Evolutionary conservation across 2,888 invertebrate species (phyloP).

Genomic region (Gastracanthus pulcherrimus): DNA sequence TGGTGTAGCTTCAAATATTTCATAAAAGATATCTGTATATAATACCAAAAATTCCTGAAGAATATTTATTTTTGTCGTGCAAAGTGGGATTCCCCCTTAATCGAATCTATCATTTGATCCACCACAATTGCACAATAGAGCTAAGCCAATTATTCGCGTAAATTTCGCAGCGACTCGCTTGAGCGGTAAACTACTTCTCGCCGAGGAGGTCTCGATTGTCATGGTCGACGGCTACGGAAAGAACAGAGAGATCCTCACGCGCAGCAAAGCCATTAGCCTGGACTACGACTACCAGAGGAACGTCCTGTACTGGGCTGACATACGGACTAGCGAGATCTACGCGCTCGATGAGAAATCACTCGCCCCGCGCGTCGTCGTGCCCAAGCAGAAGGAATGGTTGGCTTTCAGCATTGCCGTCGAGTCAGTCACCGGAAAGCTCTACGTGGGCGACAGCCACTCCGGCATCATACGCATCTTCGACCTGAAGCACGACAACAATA

Average conservation of each 20-base stretch:
- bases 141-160: no score
- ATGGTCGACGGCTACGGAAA: not conserved
- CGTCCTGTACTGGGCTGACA: constrained; percentile 22
- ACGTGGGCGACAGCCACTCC: constrained; percentile 20
- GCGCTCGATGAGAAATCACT: not conserved
- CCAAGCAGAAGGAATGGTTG: not conserved
- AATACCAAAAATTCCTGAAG: no score
- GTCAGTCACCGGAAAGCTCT: constrained; percentile 1
- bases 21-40: no score
- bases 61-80: no score
- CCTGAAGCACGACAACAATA: not conserved
- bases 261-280: not conserved
- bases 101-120: no score
- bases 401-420: constrained; percentile 11
- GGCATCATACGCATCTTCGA: constrained; percentile 3
- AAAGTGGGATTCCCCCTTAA: no score
- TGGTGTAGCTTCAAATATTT: no score
- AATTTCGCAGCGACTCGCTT: not conserved
- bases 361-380: not conserved
- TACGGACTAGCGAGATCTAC: not conserved
- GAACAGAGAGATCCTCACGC: not conserved
- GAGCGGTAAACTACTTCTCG: not conserved
- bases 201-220: not conserved
- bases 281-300: not conserved
- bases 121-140: no score